Conservation (phyloP, 2,797 vertebrate species). For the Coendou prehensilis region DNA sequence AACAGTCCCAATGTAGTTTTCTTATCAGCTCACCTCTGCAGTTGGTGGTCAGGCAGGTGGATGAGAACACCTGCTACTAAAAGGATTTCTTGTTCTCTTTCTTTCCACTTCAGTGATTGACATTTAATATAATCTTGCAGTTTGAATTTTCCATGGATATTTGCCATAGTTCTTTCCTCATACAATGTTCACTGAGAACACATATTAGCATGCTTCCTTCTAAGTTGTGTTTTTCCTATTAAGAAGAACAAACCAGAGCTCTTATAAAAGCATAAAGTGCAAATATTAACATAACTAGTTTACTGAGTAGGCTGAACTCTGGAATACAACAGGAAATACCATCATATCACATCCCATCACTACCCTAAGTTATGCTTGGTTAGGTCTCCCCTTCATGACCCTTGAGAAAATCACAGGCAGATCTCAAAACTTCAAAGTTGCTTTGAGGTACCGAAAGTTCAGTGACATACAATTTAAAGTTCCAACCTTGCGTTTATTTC, state of each 20-base stretch:
- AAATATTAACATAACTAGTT: not conserved
- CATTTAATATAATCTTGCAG: not conserved
- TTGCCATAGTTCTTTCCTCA: constrained; percentile 18
- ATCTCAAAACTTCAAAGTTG: constrained; percentile 20
- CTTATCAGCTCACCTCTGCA: constrained; percentile 15
- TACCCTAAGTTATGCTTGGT: not conserved
- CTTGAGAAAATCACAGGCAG: not conserved
- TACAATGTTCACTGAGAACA: not conserved
- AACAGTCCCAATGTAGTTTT: not conserved
- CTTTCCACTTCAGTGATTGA: not conserved
- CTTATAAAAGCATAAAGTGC: constrained; percentile 31
- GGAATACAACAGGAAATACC: not conserved
- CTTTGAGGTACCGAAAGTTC: not conserved
- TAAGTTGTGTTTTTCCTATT: constrained; percentile 45
- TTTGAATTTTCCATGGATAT: constrained; percentile 7
- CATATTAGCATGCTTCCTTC: not conserved
- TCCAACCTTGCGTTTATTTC: not conserved
- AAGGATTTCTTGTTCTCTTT: not conserved
- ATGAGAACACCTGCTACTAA: not conserved
- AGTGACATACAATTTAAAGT: constrained; percentile 3
- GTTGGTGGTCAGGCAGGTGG: not conserved
- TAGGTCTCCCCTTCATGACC: not conserved
- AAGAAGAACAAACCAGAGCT: not conserved
- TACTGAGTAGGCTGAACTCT: not conserved
- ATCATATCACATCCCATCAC: not conserved